These are phyloP conservation scores for Sphenopsis melanotis DNA, from an alignment of 2,797 vertebrate genomes.

Conservation along the genomic window DNA sequence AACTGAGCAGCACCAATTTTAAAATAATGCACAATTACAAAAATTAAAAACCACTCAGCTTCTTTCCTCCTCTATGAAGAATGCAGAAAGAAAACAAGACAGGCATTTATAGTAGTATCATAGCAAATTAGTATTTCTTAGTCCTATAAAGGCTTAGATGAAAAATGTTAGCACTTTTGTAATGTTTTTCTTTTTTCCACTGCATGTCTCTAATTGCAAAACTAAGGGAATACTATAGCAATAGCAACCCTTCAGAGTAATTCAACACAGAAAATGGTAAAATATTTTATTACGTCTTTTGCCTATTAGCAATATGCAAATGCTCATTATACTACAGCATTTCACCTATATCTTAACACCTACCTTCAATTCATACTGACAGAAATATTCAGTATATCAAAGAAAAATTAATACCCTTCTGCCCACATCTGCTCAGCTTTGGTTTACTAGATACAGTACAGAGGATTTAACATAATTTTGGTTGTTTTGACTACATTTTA, in stretches of 20 bases:
- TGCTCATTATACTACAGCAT: background rate
- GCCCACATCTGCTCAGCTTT: background rate
- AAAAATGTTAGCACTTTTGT: background rate
- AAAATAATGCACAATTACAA: background rate
- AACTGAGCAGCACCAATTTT: background rate
- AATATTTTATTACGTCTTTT: background rate
- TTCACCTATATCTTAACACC: background rate
- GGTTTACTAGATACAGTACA: background rate
- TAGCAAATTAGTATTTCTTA: background rate
- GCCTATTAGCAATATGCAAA: background rate
- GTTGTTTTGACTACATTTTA: background rate
- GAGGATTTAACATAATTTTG: background rate
- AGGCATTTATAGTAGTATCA: background rate
- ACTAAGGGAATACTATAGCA: background rate
- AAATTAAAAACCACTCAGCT: background rate
- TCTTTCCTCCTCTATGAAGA: background rate
- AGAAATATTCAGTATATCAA: background rate
- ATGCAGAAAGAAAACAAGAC: background rate
- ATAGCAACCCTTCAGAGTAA: background rate
- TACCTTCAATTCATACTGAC: background rate
- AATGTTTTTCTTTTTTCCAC: background rate
- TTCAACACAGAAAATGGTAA: background rate
- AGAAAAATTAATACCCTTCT: background rate
- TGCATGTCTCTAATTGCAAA: background rate
- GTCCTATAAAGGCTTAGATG: background rate